Evolutionary conservation across 1,140 invertebrate genomes (phyloP), one percentile per base, ranked within the genome.

Genomic region (Anagrus nilaparvatae): DNA sequence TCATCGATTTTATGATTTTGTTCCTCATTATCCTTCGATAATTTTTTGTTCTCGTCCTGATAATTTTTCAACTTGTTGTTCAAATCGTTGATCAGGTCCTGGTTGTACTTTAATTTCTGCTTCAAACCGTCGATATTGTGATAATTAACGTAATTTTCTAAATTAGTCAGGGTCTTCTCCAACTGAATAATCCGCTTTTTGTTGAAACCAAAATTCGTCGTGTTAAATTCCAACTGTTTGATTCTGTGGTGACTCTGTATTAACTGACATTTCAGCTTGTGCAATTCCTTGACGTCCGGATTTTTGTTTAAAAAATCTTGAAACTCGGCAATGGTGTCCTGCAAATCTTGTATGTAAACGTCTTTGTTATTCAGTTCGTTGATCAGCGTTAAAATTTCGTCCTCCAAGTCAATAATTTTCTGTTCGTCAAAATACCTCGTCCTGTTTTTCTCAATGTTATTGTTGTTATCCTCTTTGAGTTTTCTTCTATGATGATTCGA

Each of bases 261-360:
- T 1, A 61, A 42, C 23, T 59, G 58, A 12, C 43, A 49, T n/a
- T 53, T 56, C 13, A 65, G 44, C 25, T 53, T 46, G 10, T 55
- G 58, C 16, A 65, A 32, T 18, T 67, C 58, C 21, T 63, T 60
- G 4, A 65, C 48, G 24, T 65, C 61, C 0, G 60, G 62, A 54
- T 65, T 65, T 10, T 64, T 56, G 25, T 58, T 60, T 2, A 67
- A 47, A 14, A 60, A 61, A 23, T 54, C 53, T 33, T 61, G 56
- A 27, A 61, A 61, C 18, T 62, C 59, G 0, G 53, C 46, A 0
- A 62, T 52, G 0, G 53, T 52, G 44, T 87, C 79, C 60, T 90
- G 85, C 31, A 91, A 59, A 63, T 89, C 84, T 49, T 82, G 72
- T 48, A 91, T 84, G 40, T 81, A 71, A 44, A 69, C 72, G 24